phyloP scores from a whole-genome alignment of 2,797 vertebrate genomes.

The Setipinna tenuifilis region DNA sequence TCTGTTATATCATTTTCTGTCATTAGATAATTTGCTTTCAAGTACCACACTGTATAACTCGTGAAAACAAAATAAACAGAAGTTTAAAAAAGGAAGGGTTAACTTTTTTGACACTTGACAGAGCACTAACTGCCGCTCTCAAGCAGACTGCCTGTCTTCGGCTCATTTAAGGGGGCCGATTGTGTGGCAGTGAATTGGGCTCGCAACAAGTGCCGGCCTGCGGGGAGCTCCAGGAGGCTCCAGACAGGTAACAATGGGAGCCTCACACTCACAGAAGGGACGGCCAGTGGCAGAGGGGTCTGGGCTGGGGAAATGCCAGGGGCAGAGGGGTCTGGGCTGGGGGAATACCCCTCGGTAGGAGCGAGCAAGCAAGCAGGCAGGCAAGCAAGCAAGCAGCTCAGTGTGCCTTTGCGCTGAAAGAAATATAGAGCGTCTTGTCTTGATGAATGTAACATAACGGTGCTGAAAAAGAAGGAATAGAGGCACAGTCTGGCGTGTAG shows the following conservation, averaged over 20 bases:
- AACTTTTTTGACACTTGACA: neutral
- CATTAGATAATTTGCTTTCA: no score
- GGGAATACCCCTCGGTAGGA: neutral
- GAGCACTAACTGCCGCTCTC: neutral
- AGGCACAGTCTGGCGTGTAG: neutral
- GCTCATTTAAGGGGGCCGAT: slow-evolving; percentile 2
- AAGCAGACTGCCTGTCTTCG: neutral
- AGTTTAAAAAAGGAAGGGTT: neutral
- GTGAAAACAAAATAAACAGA: no score
- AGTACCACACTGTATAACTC: no score
- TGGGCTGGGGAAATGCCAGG: neutral
- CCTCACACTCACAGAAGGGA: neutral
- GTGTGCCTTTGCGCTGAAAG: neutral
- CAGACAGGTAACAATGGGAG: neutral
- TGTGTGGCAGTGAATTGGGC: slow-evolving; percentile 2
- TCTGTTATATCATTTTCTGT: no score
- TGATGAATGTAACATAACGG: neutral
- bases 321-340: neutral
- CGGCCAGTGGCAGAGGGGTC: neutral
- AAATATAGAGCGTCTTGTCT: neutral
- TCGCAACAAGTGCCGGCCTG: slow-evolving; percentile 53
- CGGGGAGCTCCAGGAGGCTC: slow-evolving; percentile 55
- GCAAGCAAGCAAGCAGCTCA: no score
- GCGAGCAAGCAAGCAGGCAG: no score
- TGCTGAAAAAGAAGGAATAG: neutral